phyloP scores from a whole-genome alignment of 2,113 vertebrate species.

The Nannospalax galili region DNA sequence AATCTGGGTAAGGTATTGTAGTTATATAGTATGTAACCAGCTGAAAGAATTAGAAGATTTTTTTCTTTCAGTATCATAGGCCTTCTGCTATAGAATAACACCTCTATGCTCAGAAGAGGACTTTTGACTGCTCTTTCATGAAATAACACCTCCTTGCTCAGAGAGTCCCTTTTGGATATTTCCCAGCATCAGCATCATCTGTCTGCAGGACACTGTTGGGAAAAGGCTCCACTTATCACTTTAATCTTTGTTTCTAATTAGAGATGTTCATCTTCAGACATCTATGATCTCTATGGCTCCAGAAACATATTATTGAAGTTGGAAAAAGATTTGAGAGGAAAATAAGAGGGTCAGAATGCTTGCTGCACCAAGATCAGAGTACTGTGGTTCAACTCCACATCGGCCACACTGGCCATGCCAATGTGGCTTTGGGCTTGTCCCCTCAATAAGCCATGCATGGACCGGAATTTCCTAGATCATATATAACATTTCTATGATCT shows the following conservation, averaged over 20 bases:
- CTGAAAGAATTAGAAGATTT: background rate
- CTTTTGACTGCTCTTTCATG: background rate
- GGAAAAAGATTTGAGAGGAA: background rate
- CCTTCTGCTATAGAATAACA: background rate
- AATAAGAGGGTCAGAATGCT: background rate
- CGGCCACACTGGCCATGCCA: background rate
- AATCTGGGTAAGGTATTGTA: background rate
- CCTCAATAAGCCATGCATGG: background rate
- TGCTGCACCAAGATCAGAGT: background rate
- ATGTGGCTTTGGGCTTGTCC: background rate
- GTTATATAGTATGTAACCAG: background rate
- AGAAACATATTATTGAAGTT: conserved; percentile 20
- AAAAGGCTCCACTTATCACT: background rate
- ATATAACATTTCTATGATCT: background rate
- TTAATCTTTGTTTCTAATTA: conserved; percentile 24
- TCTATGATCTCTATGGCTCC: background rate
- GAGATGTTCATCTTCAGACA: background rate
- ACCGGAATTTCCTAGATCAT: background rate
- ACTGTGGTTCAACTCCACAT: background rate
- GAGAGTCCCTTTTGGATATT: background rate
- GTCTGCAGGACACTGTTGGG: background rate
- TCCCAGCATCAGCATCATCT: background rate
- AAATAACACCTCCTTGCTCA: background rate
- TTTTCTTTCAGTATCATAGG: background rate
- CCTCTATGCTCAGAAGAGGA: background rate